Evolutionary conservation across 1,140 invertebrate species (phyloP), one percentile per base, ranked within the genome.

Genomic region (Cydia pomonella): DNA sequence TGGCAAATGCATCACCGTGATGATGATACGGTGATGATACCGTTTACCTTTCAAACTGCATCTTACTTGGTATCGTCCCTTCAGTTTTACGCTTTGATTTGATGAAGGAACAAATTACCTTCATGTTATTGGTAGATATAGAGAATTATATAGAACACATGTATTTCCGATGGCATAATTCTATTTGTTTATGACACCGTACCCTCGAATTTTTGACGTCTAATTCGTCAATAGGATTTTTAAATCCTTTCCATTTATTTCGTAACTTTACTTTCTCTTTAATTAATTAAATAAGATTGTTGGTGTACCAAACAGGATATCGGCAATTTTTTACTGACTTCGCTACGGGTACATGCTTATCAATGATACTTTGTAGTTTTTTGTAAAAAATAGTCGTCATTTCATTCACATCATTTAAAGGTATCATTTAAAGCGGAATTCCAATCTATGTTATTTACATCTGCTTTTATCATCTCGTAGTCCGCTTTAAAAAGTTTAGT

Each of bases 281-380:
- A 21, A 59, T 59, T 18, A 59, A 23, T 6, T 2, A 3, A 21
- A 59, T 59, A 18, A 59, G 21, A 59, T 59, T 59, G 1, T 18
- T 59, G 10, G 41, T 59, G 21, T 59, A 59, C 53, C 53, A 59
- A 3, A n/a, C 53, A 21, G 53, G 53, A 59, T 59, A 84, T 73
- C 41, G 41, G 10, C 10, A 4, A 12, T 44, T 44, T 4, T 7
- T 44, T 44, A 12, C 13, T 44, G 29, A 2, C 9, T 44, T 44
- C 41, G 41, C 9, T 2, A 44, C 41, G 9, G 41, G 41, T 44
- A 44, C 41, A 44, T 44, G 41, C 41, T 2, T 44, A 44, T 44
- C 41, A 44, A 44, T 44, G 2, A 44, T 44, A 12, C 2, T 7
- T 44, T 44, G 41, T 7, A 44, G 10, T 44, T 44, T 44, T 7